Percentiles rank a stretch among this genome's conserved stretches.
These are phyloP conservation scores for Desoria tigrina DNA, from an alignment of 2,888 invertebrate genomes.

Conservation along the genomic window DNA sequence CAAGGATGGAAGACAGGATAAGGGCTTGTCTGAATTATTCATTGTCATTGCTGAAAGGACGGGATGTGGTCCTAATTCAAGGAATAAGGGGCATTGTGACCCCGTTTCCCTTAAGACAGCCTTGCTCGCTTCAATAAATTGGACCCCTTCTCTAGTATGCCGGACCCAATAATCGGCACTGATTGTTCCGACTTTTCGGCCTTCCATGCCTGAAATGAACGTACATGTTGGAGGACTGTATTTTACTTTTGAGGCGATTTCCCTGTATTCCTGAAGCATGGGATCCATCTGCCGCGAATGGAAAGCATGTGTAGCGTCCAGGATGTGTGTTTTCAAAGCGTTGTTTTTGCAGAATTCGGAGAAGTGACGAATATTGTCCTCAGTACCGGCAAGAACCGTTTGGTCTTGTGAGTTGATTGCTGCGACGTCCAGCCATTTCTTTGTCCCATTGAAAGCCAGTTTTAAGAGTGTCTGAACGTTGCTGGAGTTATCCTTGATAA, in stretches of 20 bases:
- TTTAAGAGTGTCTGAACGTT: neutral
- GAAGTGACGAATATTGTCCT: conserved; percentile 14
- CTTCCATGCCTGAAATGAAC: conserved; percentile 25
- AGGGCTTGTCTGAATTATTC: conserved; percentile 14
- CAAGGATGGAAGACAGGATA: conserved; percentile 31
- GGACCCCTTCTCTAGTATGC: conserved; percentile 30
- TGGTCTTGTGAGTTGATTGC: conserved; percentile 24
- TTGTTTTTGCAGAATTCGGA: conserved; percentile 9
- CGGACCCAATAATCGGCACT: conserved; percentile 29
- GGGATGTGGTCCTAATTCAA: conserved; percentile 48
- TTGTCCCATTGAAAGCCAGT: neutral
- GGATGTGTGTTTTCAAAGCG: conserved; percentile 20
- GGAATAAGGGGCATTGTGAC: conserved; percentile 20
- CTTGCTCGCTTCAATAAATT: conserved; percentile 27
- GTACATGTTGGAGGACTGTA: neutral
- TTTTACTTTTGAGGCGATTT: conserved; percentile 2
- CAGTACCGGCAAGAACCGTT: conserved; percentile 16
- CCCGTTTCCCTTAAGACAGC: neutral
- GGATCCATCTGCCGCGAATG: conserved; percentile 39
- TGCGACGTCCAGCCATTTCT: conserved; percentile 23
- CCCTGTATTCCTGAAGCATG: conserved; percentile 30
- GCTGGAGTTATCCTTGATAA: conserved; percentile 1
- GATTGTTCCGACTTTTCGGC: neutral
- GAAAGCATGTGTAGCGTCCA: conserved; percentile 36
- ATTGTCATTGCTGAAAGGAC: conserved; percentile 26